Conservation (phyloP, 2,113 vertebrate species). For the Etheostoma cragini region DNA sequence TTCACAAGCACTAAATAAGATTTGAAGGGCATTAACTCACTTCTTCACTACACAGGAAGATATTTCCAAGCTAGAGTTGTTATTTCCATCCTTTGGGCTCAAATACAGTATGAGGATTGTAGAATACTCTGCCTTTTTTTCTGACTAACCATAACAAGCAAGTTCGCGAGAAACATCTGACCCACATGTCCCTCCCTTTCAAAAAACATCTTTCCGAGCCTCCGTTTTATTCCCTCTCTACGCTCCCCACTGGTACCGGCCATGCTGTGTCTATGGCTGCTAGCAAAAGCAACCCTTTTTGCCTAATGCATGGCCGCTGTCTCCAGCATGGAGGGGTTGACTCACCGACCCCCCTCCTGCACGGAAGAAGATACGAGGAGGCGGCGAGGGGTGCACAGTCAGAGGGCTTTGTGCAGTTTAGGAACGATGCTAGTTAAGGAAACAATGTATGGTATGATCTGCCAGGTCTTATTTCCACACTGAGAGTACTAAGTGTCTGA, state of each 20-base stretch:
- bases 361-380: neutral
- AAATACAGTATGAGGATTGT: neutral
- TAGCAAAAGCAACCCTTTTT: constrained; percentile 51
- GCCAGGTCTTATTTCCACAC: constrained; percentile 46
- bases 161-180: constrained; percentile 29
- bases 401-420: constrained; percentile 45
- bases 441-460: constrained; percentile 21
- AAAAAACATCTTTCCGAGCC: constrained; percentile 27
- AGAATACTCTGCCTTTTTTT: constrained; percentile 20
- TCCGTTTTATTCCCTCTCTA: constrained; percentile 34
- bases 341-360: constrained; percentile 20
- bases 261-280: constrained; percentile 56
- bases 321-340: constrained; percentile 33
- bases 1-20: constrained; percentile 7
- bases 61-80: neutral
- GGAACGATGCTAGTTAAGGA: constrained; percentile 26
- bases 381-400: constrained; percentile 13
- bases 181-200: constrained; percentile 4
- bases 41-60: neutral
- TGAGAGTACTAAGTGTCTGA: constrained; percentile 14
- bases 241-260: constrained; percentile 40
- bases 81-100: constrained; percentile 6
- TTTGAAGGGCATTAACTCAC: constrained; percentile 7
- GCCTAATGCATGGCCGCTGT: constrained; percentile 38
- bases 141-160: constrained; percentile 14